Evolutionary conservation across 2,888 invertebrate genomes (phyloP).

Genomic region (Tetrapedia diversipes): DNA sequence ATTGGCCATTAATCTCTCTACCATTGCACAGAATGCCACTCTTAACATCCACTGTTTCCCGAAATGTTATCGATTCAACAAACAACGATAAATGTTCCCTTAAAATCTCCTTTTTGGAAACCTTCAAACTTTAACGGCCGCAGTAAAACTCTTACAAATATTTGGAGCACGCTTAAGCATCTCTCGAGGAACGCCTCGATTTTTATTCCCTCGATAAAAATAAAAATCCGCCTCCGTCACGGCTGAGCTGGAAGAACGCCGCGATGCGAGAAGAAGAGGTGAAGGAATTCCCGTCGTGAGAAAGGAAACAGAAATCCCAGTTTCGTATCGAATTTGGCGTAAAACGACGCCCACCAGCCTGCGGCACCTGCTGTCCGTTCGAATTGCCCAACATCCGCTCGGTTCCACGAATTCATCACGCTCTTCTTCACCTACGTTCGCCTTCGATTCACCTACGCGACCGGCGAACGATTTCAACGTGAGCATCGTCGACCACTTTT

Average conservation of each 20-base stretch:
- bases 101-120: no score
- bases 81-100: no score
- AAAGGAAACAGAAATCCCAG: constrained; percentile 64
- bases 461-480: constrained; percentile 11
- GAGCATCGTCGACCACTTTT: constrained; percentile 46
- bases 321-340: constrained; percentile 72
- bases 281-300: constrained; percentile 41
- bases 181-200: no score
- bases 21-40: no score
- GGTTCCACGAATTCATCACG: constrained; percentile 63
- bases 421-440: constrained; percentile 47
- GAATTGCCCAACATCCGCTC: constrained; percentile 78
- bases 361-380: constrained; percentile 73
- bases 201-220: not conserved
- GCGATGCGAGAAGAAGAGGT: constrained; percentile 23
- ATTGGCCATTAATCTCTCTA: no score
- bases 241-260: not conserved
- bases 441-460: constrained; percentile 30
- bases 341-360: constrained; percentile 77
- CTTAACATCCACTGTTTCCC: no score
- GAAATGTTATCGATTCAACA: no score
- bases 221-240: not conserved
- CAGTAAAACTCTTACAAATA: no score
- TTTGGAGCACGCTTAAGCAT: no score
- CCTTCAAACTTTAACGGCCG: no score